These are phyloP conservation scores for Hiodon alosoides DNA, from an alignment of 2,113 vertebrate species.

Conservation along the genomic window DNA sequence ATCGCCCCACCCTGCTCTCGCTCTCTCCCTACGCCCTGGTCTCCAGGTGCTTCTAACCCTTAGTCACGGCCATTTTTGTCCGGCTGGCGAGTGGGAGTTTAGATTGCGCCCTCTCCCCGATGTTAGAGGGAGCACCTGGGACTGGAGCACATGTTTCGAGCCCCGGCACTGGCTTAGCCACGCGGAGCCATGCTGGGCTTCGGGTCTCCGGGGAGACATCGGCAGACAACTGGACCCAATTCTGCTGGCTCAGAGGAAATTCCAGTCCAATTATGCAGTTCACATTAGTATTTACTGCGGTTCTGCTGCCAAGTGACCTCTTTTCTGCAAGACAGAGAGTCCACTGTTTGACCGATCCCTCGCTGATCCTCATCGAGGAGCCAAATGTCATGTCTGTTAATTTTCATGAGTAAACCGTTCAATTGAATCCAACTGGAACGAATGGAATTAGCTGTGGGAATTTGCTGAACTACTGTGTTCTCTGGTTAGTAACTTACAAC, in stretches of 20 bases:
- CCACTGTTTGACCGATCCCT: slow-evolving; percentile 36
- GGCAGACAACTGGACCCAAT: neutral
- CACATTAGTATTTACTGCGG: slow-evolving; percentile 8
- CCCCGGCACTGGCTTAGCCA: neutral
- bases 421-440: slow-evolving; percentile 47
- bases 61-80: too few species aligned
- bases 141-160: neutral
- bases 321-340: slow-evolving; percentile 37
- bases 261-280: neutral
- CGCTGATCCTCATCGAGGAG: slow-evolving; percentile 25
- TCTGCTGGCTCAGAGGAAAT: neutral
- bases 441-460: slow-evolving; percentile 57
- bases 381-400: slow-evolving; percentile 33
- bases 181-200: neutral
- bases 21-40: too few species aligned
- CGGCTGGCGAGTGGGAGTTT: too few species aligned
- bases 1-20: too few species aligned
- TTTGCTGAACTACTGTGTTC: slow-evolving; percentile 36
- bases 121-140: neutral
- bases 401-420: slow-evolving; percentile 47
- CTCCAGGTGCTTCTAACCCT: too few species aligned
- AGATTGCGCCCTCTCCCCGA: too few species aligned
- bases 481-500: neutral
- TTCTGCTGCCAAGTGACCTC: neutral
- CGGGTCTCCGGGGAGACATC: neutral